phyloP scores from a whole-genome alignment of 1,140 invertebrate species.

The Bombyx mandarina region DNA sequence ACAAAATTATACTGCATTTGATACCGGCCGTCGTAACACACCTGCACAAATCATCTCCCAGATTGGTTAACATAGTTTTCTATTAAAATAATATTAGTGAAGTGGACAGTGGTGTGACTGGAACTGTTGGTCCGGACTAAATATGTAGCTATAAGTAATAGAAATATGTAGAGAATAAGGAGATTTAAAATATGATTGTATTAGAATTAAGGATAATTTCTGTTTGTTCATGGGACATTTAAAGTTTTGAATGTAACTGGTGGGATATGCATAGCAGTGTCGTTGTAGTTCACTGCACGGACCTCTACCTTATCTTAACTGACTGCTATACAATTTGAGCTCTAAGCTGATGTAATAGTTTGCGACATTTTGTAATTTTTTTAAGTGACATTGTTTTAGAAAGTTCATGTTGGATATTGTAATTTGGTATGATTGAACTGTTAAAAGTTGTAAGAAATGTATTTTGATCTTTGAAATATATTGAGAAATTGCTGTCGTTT shows the following conservation, averaged over 20 bases:
- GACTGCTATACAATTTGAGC: slow-evolving; percentile 30
- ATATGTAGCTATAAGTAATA: slow-evolving; percentile 51
- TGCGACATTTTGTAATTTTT: slow-evolving; percentile 53
- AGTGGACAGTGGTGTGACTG: slow-evolving; percentile 57
- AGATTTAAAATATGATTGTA: slow-evolving; percentile 51
- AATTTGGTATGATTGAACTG: slow-evolving; percentile 67
- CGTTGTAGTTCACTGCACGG: neutral
- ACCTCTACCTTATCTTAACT: neutral
- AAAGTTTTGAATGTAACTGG: slow-evolving; percentile 16
- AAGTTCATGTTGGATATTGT: slow-evolving; percentile 48
- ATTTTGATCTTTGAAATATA: slow-evolving; percentile 70
- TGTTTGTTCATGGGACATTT: slow-evolving; percentile 44
- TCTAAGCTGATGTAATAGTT: slow-evolving; percentile 52
- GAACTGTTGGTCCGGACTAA: slow-evolving; percentile 59
- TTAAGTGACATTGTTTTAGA: slow-evolving; percentile 51
- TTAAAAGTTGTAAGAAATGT: slow-evolving; percentile 65
- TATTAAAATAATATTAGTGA: slow-evolving; percentile 42
- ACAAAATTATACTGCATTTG: slow-evolving; percentile 2
- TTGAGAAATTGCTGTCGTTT: slow-evolving; percentile 42
- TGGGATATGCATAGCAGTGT: neutral
- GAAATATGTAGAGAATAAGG: slow-evolving; percentile 46
- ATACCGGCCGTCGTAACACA: slow-evolving; percentile 1
- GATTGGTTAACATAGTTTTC: slow-evolving; percentile 55
- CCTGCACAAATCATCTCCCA: slow-evolving; percentile 8
- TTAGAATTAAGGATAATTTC: slow-evolving; percentile 55